Base-by-base conservation (phyloP, 1,140 invertebrate species). In the Drosophila baimaii region DNA sequence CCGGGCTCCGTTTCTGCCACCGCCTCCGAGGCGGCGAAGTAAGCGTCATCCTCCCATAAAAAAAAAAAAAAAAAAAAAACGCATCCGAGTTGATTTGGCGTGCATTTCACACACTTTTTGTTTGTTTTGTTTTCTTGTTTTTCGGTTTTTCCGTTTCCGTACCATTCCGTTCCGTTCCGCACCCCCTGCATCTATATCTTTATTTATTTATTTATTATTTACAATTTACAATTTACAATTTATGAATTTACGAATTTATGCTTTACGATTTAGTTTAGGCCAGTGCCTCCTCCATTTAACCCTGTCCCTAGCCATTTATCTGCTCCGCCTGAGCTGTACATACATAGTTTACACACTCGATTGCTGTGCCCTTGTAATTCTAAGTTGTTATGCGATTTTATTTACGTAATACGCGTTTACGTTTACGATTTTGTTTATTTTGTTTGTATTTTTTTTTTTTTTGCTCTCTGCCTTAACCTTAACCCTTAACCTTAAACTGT, bases 311-410 rank as follows among this genome's bases (percentile, higher is more conserved):
- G 82, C 71, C 81, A 88, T 86, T 76, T 71, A 82, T 63, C 62
- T 65, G 63, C 81, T 89, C 78, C 71, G 81, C 66, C 58, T 83
- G 78, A 82, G 52, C 74, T 86, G 83, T 86, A 86, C 79, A 86
- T 86, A 86, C 66, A 71, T 88, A 79, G 75, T 88, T 79, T 83
- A 88, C 52, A 59, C 63, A 70, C 62, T 86, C 27, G 76, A 86
- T 83, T 86, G 83, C 84, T 86, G 84, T 82, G 83, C 75, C 57
- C 70, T 82, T 56, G 49, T 85, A 69, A 70, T 86, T 49, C 58
- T 86, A 83, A 83, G 79, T 86, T 86, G 84, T 86, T 88, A 88
- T 77, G 41, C 69, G 21, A 65, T 88, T 69, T 62, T 72, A 39
- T 88, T 88, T 88, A 88, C 47, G 62, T 82, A 57, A 82, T 58